Base-by-base conservation (phyloP, 2,888 invertebrate genomes). In the Temnothorax ravouxi region DNA sequence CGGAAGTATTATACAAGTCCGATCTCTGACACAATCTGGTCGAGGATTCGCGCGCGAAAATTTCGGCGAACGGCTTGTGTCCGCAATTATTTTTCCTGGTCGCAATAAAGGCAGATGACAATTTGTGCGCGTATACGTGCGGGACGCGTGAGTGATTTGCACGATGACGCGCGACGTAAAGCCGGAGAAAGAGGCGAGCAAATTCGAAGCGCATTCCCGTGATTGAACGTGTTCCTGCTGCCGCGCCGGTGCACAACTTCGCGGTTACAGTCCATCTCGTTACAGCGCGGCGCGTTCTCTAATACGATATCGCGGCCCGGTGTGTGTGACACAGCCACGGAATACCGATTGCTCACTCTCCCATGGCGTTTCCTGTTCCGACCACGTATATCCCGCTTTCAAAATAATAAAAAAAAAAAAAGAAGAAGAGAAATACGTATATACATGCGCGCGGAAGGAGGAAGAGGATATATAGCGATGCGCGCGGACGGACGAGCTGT, bases 281-380 rank as follows among this genome's bases (percentile, higher is more conserved):
- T 67, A 74, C 64, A 59, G 52, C 54, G 29, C 41, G 62, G 62
- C 66, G 47, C 61, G 29, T 47, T 50, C 21, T 61, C 76, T 11
- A 62, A 18, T 41, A 21, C n/a, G 41, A 86, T 74, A 75, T 83
- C 79, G 59, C 74, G 79, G 50, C 61, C 77, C 44, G 62, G 15
- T 81, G 91, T 75, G 85, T 77, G 88, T 74, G 87, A 90, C 91
- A 85, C 91, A 77, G 84, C 83, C 76, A 74, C 71, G 88, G 91
- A 91, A 91, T 91, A 91, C 92, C 91, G 92, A 92, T 93, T 92
- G 92, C 91, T 92, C 92, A 89, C 89, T 93, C 92, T 93, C 93
- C 92, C 92, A 91, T 93, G 90, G 90, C 92, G 91, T 92, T 93
- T 93, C 93, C 93, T 92, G 92, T 92, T 92, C 91, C 91, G 91